Evolutionary conservation across 2,888 invertebrate genomes (phyloP).

Genomic region (Nematopogon swammerdamellus): DNA sequence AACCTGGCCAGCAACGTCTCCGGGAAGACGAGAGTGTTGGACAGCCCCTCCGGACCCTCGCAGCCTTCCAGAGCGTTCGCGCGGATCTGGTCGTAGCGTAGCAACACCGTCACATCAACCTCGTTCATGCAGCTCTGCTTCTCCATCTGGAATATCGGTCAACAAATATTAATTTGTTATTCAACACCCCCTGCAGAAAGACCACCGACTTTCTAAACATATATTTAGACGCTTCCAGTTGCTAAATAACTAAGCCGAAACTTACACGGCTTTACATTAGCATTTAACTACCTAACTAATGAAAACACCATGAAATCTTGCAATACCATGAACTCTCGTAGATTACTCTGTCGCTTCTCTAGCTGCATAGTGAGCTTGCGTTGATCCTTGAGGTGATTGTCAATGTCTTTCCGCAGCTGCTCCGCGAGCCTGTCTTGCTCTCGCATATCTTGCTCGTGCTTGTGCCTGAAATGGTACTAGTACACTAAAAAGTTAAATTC

Average conservation of each 20-base stretch:
- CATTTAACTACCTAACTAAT: too few species aligned
- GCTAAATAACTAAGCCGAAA: too few species aligned
- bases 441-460: slow-evolving; percentile 55
- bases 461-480: slow-evolving; percentile 33
- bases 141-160: slow-evolving; percentile 62
- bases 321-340: slow-evolving; percentile 67
- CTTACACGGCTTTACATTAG: too few species aligned
- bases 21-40: slow-evolving; percentile 62
- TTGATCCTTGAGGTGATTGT: slow-evolving; percentile 54
- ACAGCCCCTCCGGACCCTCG: slow-evolving; percentile 32
- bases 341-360: slow-evolving; percentile 52
- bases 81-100: slow-evolving; percentile 67
- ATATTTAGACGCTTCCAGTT: too few species aligned
- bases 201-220: too few species aligned
- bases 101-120: slow-evolving; percentile 64
- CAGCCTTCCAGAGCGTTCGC: slow-evolving; percentile 41
- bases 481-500: too few species aligned
- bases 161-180: too few species aligned
- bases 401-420: slow-evolving; percentile 55
- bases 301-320: too few species aligned
- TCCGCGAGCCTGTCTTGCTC: slow-evolving; percentile 59
- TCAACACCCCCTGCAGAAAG: too few species aligned
- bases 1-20: slow-evolving; percentile 54
- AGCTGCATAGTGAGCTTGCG: slow-evolving; percentile 53
- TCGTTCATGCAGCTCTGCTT: slow-evolving; percentile 78